Evolutionary conservation across 2,113 vertebrate genomes (phyloP), one percentile per base, ranked within the genome.

Genomic region (Elanus axillaris): DNA sequence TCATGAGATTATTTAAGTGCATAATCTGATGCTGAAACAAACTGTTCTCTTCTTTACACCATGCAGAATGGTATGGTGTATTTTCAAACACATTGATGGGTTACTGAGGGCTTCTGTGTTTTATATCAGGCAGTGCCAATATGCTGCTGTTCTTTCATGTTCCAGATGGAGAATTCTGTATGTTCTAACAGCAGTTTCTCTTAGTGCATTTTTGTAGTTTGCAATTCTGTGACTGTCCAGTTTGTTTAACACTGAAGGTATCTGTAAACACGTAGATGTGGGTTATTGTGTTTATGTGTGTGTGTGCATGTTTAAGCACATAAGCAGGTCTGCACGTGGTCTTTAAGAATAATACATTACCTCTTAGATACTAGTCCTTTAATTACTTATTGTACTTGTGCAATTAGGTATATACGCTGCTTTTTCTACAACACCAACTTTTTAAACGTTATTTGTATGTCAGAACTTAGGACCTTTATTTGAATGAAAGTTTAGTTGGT

Each of bases 281-380:
- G 13, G 56, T 53, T 72, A 13, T 3, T 66, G 15, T 27, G 12
- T 20, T 32, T 68, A 20, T 47, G 6, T 1, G 4, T 17, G 20
- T 2, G 7, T 4, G 16, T 3, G 2, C 6, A 13, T 3, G 0
- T 73, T 66, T 40, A 45, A 90, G n/a, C 21, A 23, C 29, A 3
- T 7, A 22, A 29, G 20, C 10, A 72, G 22, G n/a, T 74, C 67
- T 81, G n/a, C 60, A 8, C 7, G 1, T 68, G 26, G 0, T 47
- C 21, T 76, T 77, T 47, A 34, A 53, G 18, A 88, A 48, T 38
- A 86, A 29, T 9, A 50, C 14, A 6, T 45, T 32, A 13, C 32
- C 20, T 67, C n/a, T 55, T 50, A 25, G 32, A 17, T 71, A 23
- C 22, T 27, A 63, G 19, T 74, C 50, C 20, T 75, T 78, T 74